Evolutionary conservation across 2,888 invertebrate species (phyloP).

Genomic region (Drosophila mayaguana): DNA sequence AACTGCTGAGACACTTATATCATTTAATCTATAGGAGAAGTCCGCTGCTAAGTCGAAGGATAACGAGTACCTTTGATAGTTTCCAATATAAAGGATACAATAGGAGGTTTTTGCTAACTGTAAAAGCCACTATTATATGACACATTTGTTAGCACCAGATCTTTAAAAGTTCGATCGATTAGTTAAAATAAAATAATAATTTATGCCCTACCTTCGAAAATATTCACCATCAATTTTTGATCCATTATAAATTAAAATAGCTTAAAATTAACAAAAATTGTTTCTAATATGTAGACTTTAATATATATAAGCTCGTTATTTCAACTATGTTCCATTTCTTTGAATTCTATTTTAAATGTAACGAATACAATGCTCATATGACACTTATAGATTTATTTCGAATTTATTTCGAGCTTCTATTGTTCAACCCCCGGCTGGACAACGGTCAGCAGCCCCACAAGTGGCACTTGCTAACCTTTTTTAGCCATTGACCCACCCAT

Average conservation of each 20-base stretch:
- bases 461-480: slow-evolving; percentile 40
- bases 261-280: too few species aligned
- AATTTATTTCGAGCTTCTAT: background rate
- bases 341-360: background rate
- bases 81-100: too few species aligned
- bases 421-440: background rate
- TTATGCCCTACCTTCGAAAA: too few species aligned
- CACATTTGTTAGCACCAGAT: too few species aligned
- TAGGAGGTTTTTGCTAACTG: too few species aligned
- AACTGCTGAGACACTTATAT: slow-evolving; percentile 1
- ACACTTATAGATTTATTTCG: background rate
- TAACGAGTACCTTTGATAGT: too few species aligned
- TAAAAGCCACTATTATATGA: too few species aligned
- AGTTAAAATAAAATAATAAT: background rate
- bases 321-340: background rate
- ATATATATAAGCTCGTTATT: background rate
- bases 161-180: too few species aligned
- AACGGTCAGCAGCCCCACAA: slow-evolving; percentile 55
- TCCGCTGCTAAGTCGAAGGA: background rate
- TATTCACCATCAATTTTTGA: too few species aligned
- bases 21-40: background rate
- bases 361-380: background rate
- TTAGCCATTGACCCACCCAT: slow-evolving; percentile 18
- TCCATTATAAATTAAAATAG: too few species aligned
- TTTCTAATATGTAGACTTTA: background rate